Evolutionary conservation across 2,113 vertebrate species (phyloP).

Genomic region (Xiphias gladius): DNA sequence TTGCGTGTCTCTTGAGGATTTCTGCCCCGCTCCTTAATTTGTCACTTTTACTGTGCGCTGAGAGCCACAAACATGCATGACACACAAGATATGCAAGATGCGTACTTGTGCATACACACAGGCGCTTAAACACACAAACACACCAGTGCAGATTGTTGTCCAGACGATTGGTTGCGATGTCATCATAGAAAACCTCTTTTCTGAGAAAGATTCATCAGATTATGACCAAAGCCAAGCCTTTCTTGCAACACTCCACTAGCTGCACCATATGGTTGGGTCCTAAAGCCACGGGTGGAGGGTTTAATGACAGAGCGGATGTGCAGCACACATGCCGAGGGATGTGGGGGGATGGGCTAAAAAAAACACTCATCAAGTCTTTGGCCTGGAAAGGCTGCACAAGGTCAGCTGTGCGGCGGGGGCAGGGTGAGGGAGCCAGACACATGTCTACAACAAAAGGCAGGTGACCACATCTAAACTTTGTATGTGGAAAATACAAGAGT

Average conservation of each 20-base stretch:
- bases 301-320: conserved; percentile 85
- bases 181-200: conserved; percentile 76
- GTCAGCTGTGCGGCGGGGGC: conserved; percentile 76
- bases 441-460: conserved; percentile 81
- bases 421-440: conserved; percentile 67
- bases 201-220: conserved; percentile 78
- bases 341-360: conserved; percentile 77
- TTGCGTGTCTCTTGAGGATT: conserved; percentile 8
- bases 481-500: conserved; percentile 27
- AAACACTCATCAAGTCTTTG: conserved; percentile 85
- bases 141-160: conserved; percentile 44
- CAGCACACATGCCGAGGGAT: conserved; percentile 78
- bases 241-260: conserved; percentile 78
- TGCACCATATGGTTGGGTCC: conserved; percentile 84
- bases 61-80: conserved; percentile 21
- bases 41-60: conserved; percentile 32
- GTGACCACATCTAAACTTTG: conserved; percentile 70
- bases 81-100: conserved; percentile 18
- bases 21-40: conserved; percentile 33
- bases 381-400: conserved; percentile 80
- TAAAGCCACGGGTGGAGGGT: conserved; percentile 83
- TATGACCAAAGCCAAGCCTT: conserved; percentile 75
- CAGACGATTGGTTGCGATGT: conserved; percentile 66
- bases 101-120: conserved; percentile 15
- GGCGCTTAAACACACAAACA: conserved; percentile 15